Conservation (phyloP, 2,113 vertebrate genomes). For the Melanostigma gelatinosum region DNA sequence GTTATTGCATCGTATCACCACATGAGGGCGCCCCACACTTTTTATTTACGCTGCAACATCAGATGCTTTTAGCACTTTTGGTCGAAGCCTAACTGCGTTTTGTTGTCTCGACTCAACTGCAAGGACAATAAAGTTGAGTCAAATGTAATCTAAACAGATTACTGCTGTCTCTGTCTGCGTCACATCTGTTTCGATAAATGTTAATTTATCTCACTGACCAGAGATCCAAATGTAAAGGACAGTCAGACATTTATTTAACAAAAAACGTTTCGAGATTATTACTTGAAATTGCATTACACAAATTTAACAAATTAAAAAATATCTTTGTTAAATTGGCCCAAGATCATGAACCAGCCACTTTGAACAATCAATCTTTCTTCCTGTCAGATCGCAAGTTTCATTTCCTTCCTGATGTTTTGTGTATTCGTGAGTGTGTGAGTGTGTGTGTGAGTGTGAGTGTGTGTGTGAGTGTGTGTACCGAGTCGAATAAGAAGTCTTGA, state of each 20-base stretch:
- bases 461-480: not conserved
- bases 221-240: no score
- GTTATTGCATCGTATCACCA: conserved; percentile 7
- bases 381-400: conserved; percentile 30
- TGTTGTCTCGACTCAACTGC: no score
- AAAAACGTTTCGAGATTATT: no score
- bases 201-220: no score
- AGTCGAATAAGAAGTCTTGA: conserved; percentile 18
- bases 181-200: no score
- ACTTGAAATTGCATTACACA: not conserved
- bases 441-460: conserved; percentile 8
- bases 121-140: not conserved
- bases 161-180: not conserved
- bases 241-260: no score
- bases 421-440: conserved; percentile 3
- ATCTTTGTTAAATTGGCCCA: not conserved
- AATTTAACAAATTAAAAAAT: not conserved
- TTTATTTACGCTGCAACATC: not conserved
- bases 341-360: not conserved
- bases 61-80: no score
- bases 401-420: conserved; percentile 17
- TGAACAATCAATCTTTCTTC: not conserved
- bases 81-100: no score
- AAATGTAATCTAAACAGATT: not conserved
- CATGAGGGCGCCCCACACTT: not conserved